phyloP scores from a whole-genome alignment of 2,113 vertebrate species.

The Xenotilapia leptura region DNA sequence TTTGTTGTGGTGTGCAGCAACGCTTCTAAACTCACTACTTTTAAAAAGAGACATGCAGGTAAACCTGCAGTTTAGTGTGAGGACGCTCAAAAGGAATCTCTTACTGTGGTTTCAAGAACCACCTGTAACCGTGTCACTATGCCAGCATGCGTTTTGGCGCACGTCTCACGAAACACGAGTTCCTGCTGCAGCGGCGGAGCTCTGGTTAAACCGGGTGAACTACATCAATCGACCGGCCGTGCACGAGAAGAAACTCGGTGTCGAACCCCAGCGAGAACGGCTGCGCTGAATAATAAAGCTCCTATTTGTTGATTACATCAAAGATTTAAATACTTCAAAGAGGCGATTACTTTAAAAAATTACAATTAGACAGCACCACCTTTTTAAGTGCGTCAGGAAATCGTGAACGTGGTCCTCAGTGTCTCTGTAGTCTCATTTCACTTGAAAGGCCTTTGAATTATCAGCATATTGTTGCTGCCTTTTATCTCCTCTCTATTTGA shows the following conservation, averaged over 20 bases:
- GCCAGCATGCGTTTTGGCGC: background rate
- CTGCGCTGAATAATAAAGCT: conserved; percentile 9
- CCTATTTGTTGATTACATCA: conserved; percentile 64
- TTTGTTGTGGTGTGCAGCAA: background rate
- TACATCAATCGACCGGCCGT: background rate
- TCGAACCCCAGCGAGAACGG: background rate
- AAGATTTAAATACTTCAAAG: conserved; percentile 69
- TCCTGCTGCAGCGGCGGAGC: background rate
- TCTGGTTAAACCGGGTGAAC: background rate
- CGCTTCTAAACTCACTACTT: background rate
- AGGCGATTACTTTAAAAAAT: conserved; percentile 53
- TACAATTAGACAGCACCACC: conserved; percentile 63
- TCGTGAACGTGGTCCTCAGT: conserved; percentile 4
- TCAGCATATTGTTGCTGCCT: conserved; percentile 64
- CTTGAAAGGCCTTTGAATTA: conserved; percentile 68
- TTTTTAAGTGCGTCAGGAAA: conserved; percentile 58
- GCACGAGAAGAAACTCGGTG: background rate
- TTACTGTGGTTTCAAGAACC: background rate
- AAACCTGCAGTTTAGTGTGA: background rate
- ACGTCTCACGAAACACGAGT: background rate
- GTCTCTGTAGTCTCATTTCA: conserved; percentile 60
- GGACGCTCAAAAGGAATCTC: background rate
- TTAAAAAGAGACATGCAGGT: background rate
- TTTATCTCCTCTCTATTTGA: conserved; percentile 73
- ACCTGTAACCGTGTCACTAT: background rate